Conservation (phyloP, 1,140 invertebrate genomes). For the Prorops nasuta region DNA sequence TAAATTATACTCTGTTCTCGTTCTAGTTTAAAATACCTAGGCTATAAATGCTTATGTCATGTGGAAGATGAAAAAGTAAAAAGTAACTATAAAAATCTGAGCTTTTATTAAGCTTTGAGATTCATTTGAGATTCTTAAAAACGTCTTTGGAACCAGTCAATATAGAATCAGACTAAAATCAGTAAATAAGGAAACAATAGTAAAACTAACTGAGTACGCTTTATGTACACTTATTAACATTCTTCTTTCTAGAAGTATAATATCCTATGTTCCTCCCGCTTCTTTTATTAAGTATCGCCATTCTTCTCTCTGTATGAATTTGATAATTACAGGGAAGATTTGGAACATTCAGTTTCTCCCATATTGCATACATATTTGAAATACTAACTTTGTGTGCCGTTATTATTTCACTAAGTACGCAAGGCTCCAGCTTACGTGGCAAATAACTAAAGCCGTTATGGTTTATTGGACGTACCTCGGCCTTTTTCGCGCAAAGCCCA, state of each 20-base stretch:
- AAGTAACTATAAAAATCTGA: no score
- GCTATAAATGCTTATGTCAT: no score
- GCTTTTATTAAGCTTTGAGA: neutral
- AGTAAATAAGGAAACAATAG: conserved; percentile 10
- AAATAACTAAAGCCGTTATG: conserved; percentile 64
- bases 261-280: conserved; percentile 36
- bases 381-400: conserved; percentile 47
- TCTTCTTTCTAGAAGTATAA: conserved; percentile 28
- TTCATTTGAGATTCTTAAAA: neutral
- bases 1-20: no score
- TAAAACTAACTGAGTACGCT: conserved; percentile 4
- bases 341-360: conserved; percentile 41
- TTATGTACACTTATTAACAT: conserved; percentile 33
- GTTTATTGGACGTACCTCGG: conserved; percentile 57
- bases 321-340: conserved; percentile 31
- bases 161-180: conserved; percentile 3
- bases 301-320: conserved; percentile 24
- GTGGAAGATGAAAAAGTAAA: no score
- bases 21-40: no score
- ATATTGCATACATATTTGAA: conserved; percentile 43
- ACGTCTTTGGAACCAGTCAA: neutral
- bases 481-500: conserved; percentile 61
- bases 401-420: conserved; percentile 45
- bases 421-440: conserved; percentile 54
- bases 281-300: conserved; percentile 20